A percentile compares a stretch with the other conserved stretches of the same genome.
phyloP scores from a whole-genome alignment of 2,113 vertebrate species.

The Poeciliopsis prolifica region DNA sequence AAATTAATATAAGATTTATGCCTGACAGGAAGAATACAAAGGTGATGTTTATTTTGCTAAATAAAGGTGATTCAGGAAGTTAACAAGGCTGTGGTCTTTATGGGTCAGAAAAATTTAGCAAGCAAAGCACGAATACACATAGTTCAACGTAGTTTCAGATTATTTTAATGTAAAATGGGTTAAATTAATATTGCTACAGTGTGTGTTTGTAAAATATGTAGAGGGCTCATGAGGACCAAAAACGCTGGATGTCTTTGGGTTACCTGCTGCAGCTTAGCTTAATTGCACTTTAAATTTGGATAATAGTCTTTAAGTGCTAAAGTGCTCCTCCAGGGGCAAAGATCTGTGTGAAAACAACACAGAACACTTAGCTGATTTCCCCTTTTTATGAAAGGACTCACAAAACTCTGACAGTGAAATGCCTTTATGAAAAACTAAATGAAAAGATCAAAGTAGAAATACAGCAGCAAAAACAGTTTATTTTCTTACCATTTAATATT shows the following conservation, averaged over 20 bases:
- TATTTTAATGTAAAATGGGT: not conserved
- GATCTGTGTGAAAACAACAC: not conserved
- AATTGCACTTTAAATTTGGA: not conserved
- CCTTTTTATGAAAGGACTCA: not conserved
- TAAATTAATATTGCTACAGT: not conserved
- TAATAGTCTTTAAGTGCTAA: constrained; percentile 1
- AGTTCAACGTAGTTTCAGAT: not conserved
- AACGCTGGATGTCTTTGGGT: constrained; percentile 2
- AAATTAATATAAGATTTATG: constrained; percentile 68
- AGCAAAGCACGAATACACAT: not conserved
- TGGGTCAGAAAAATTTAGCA: not conserved
- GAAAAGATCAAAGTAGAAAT: not conserved
- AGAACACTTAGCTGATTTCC: not conserved
- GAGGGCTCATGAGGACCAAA: constrained; percentile 16
- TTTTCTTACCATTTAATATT: not conserved
- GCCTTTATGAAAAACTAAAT: not conserved
- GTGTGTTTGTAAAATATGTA: constrained; percentile 2
- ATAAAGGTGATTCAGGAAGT: constrained; percentile 72
- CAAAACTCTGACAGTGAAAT: not conserved
- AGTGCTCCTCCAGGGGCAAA: not conserved
- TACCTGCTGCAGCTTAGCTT: not conserved
- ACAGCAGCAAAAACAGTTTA: not conserved
- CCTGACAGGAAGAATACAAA: constrained; percentile 44
- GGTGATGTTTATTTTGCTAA: constrained; percentile 69
- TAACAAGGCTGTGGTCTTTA: constrained; percentile 46